Percentiles rank a stretch among this genome's conserved stretches.
phyloP scores from a whole-genome alignment of 1,140 invertebrate genomes.

The Caenorhabditis inopinata region DNA sequence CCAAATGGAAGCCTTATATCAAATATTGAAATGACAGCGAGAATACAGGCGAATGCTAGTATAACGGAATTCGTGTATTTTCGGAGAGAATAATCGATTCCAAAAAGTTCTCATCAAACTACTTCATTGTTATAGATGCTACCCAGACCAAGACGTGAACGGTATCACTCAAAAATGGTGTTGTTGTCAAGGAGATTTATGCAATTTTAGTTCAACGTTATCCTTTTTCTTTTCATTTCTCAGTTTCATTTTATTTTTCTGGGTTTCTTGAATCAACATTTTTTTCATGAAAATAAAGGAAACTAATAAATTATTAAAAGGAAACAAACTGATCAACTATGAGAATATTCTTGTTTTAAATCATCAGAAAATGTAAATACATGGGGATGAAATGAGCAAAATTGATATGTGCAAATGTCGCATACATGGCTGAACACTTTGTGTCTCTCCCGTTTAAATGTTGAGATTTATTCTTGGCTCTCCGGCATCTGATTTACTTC shows the following conservation, averaged over 20 bases:
- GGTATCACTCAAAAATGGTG: constrained; percentile 11
- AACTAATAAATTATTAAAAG: background rate
- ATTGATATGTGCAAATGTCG: constrained; percentile 19
- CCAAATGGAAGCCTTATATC: too few relatives aligned
- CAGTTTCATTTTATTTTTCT: background rate
- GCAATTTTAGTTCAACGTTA: background rate
- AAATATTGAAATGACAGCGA: too few relatives aligned
- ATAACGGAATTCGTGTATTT: too few relatives aligned
- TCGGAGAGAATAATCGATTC: too few relatives aligned
- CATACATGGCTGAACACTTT: constrained; percentile 22
- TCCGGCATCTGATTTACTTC: background rate
- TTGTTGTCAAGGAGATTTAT: constrained; percentile 15
- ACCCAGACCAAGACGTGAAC: background rate
- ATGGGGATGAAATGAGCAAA: constrained; percentile 13
- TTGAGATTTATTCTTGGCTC: constrained; percentile 1
- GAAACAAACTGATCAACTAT: constrained; percentile 6
- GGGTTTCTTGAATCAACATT: background rate
- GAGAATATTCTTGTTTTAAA: background rate
- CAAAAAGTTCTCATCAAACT: too few relatives aligned
- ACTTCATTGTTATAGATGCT: background rate
- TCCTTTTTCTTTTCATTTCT: background rate
- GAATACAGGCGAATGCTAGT: too few relatives aligned
- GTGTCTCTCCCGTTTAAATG: constrained; percentile 2
- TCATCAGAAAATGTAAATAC: background rate
- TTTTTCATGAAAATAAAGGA: too few relatives aligned